phyloP scores from a whole-genome alignment of 2,113 vertebrate species.

The Charadrius vociferus region DNA sequence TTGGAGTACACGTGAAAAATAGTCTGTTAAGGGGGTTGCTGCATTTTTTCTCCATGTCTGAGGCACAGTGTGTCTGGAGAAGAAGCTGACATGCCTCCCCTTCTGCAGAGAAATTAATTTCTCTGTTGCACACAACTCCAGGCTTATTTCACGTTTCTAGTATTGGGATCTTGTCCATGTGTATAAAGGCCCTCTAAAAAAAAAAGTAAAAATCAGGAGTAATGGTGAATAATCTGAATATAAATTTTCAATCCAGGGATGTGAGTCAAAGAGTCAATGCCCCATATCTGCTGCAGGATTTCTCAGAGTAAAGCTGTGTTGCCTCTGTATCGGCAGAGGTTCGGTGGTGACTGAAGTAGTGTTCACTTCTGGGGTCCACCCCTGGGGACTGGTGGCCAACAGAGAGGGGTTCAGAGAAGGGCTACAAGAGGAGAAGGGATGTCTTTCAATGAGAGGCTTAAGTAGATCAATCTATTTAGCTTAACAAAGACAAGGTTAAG shows the following conservation, averaged over 20 bases:
- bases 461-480: neutral
- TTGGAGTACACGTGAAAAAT: neutral
- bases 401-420: neutral
- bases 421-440: neutral
- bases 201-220: neutral
- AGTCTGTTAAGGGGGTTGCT: neutral
- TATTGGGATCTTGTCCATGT: neutral
- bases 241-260: neutral
- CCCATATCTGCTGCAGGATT: neutral
- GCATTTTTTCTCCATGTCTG: neutral
- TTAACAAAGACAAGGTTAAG: slow-evolving; percentile 11
- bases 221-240: neutral
- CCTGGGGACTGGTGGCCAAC: neutral
- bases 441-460: neutral
- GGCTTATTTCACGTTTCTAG: neutral
- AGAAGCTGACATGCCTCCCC: fast-evolving
- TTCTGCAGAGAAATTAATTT: neutral
- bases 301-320: neutral
- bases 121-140: neutral
- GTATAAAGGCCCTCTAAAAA: neutral
- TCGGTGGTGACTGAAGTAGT: neutral
- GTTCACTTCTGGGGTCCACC: fast-evolving
- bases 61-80: neutral
- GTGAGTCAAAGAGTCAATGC: neutral
- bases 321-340: neutral